Evolutionary conservation across 2,888 invertebrate genomes (phyloP).

Genomic region (Isoperla grammatica): DNA sequence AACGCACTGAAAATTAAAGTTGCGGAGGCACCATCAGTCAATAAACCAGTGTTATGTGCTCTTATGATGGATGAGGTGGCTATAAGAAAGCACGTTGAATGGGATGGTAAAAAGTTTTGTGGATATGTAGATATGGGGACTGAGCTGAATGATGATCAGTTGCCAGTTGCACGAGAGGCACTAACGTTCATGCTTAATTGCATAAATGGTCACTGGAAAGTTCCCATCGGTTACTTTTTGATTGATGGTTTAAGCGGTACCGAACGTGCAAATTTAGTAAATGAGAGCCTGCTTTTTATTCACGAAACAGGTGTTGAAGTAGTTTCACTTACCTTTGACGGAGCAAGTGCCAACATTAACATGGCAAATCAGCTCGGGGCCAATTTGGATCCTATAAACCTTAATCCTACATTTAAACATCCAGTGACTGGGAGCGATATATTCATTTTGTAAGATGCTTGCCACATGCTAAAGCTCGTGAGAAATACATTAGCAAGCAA

Average conservation of each 20-base stretch:
- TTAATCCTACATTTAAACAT: slow-evolving; percentile 16
- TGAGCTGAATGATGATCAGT: slow-evolving; percentile 30
- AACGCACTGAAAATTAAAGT: background rate
- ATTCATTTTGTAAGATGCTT: slow-evolving; percentile 25
- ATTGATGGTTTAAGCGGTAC: slow-evolving; percentile 33
- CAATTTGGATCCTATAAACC: slow-evolving; percentile 12
- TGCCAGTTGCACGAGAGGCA: slow-evolving; percentile 33
- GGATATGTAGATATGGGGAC: slow-evolving; percentile 36
- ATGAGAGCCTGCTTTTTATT: slow-evolving; percentile 30
- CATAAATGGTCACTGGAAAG: slow-evolving; percentile 35
- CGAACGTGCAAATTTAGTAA: slow-evolving; percentile 33
- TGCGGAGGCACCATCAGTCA: background rate
- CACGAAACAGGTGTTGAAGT: slow-evolving; percentile 32
- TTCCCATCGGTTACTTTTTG: slow-evolving; percentile 37
- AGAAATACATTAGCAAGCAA: slow-evolving; percentile 26
- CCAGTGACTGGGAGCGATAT: background rate
- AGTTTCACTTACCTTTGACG: slow-evolving; percentile 36
- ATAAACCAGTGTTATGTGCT: background rate
- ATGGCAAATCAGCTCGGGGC: slow-evolving; percentile 29
- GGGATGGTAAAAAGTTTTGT: slow-evolving; percentile 36
- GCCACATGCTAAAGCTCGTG: slow-evolving; percentile 31
- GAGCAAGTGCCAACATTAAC: slow-evolving; percentile 32
- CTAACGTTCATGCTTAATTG: slow-evolving; percentile 34
- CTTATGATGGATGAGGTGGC: slow-evolving; percentile 20
- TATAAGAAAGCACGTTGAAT: slow-evolving; percentile 31